Base-by-base conservation (phyloP, 2,113 vertebrate species). In the Prunella himalayana region DNA sequence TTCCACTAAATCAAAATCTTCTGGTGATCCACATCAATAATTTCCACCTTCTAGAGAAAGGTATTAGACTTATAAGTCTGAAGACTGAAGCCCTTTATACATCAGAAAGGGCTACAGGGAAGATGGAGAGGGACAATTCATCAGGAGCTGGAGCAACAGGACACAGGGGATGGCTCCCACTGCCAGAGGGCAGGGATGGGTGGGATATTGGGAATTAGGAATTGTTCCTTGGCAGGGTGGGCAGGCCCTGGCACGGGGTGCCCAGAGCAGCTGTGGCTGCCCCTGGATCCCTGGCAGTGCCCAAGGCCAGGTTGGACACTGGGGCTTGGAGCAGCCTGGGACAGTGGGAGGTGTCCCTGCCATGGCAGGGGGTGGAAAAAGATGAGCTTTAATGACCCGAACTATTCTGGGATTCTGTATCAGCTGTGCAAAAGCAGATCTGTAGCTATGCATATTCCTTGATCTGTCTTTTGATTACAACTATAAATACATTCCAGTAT, bases 331-430 rank as follows among this genome's bases (percentile, higher is more conserved):
- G 68, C 33, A 33, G 39, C 77, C 37, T 81, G 44, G 44, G 10
- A 23, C 9, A 33, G 37, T 21, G 60, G 18, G 0, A 73, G 44
- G 19, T 20, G 23, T 51, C 51, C 53, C 16, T 30, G 53, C 10
- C 39, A 30, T 24, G 16, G 45, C 23, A n/a, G 15, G 10, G 10
- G 11, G 3, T 30, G 13, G 17, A 3, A 41, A 2, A 4, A 3
- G 3, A 22, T 47, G 16, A 9, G 1, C n/a, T 68, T 75, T 68
- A 30, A 53, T 4, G 12, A 41, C 11, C 28, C n/a, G 53, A n/a
- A n/a, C 20, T 47, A n/a, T 39, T 22, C 45, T 53, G 39, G 14
- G 39, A 31, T 30, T 47, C 53, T 21, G 1, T 21, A 53, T 45
- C 15, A 72, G 37, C 27, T 69, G 13, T 25, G 61, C 41, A 70